phyloP scores from a whole-genome alignment of 1,140 invertebrate species.

The Nephila pilipes region DNA sequence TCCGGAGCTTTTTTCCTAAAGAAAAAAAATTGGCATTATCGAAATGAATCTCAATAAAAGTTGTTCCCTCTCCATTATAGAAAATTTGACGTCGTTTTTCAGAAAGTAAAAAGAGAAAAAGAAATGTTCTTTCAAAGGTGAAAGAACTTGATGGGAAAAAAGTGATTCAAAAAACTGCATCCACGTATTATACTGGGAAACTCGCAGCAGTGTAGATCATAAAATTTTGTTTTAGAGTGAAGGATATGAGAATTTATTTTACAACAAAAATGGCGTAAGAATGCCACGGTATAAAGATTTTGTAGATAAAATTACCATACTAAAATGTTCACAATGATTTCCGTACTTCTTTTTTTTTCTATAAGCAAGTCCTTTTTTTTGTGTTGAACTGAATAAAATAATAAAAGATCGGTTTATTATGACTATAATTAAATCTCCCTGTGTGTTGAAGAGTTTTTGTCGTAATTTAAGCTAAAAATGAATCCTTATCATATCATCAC shows the following conservation, averaged over 20 bases:
- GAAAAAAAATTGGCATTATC: neutral
- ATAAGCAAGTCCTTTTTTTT: no score
- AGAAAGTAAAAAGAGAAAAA: slow-evolving; percentile 2
- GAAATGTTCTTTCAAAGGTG: neutral
- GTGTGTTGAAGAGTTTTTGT: no score
- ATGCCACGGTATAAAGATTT: neutral
- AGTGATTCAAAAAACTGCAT: neutral
- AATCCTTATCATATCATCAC: no score
- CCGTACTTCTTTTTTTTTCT: no score
- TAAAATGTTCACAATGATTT: neutral
- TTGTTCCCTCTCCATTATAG: slow-evolving; percentile 3
- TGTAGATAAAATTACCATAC: neutral
- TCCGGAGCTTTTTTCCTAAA: neutral
- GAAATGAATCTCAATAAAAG: slow-evolving; percentile 25
- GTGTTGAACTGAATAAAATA: no score
- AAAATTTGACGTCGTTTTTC: slow-evolving; percentile 26
- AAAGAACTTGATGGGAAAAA: neutral
- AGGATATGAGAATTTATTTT: neutral
- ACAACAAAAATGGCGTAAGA: neutral
- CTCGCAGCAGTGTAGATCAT: neutral
- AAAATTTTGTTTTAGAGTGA: neutral
- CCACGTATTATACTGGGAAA: neutral
- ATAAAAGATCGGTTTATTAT: no score
- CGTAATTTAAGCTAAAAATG: no score
- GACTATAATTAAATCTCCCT: no score